Evolutionary conservation across 2,797 vertebrate genomes (phyloP), one percentile per base, ranked within the genome.

Genomic region (Cynopterus sphinx): DNA sequence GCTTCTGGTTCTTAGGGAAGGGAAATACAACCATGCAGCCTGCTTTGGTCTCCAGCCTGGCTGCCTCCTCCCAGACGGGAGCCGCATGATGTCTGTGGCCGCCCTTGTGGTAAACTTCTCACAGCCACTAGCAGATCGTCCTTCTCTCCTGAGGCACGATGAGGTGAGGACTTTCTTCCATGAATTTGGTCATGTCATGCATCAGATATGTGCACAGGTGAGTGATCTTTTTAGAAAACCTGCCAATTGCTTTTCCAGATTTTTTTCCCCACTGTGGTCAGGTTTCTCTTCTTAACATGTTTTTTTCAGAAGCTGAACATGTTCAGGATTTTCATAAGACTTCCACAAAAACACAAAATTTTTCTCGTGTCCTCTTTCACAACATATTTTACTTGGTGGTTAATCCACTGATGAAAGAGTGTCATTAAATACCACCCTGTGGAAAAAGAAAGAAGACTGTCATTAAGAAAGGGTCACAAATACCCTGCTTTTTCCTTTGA

Each of bases 121-220:
- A 67, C 99, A 99, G 95, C 99, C 99, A 16, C 97, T 97, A 0
- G 97, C 95, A 33, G 98, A 98, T 51, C 98, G 95, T 53, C 99
- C 99, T 0, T 99, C 99, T 0, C 98, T 99, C 26, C 99, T 99
- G 91, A 99, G 99, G 75, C 99, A 99, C 31, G 99, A 99, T 36
- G 99, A 99, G 91, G 99, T 99, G 91, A 99, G 99, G 98, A 99
- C 99, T 4, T 99, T 99, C 93, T 99, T 99, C 97, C 99, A 99
- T 28, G 99, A 99, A 98, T 99, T 99, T 96, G 99, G 99, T 74
- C 99, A 99, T 0, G 99, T 99, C 71, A 99, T 99, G 99, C 99
- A 99, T 53, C 99, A 99, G 97, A 98, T 99, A 94, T 99, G 99
- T 97, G 99, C 99, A 31, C 99, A 99, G 99, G 99, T 99, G 92